These are phyloP conservation scores for Anniella stebbinsi DNA, from an alignment of 2,797 vertebrate species.

Conservation along the genomic window DNA sequence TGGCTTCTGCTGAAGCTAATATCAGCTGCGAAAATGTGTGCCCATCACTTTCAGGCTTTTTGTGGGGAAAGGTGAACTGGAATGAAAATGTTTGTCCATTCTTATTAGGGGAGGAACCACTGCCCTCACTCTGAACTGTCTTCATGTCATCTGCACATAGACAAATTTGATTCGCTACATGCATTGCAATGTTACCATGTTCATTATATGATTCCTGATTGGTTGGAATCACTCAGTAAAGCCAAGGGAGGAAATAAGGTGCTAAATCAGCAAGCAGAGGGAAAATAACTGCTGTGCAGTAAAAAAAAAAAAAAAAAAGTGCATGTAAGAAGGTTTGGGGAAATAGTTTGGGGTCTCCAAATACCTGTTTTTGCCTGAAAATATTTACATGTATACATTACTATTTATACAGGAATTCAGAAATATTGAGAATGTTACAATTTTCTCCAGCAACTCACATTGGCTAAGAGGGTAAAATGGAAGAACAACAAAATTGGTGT, in stretches of 20 bases:
- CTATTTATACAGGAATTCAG: not conserved
- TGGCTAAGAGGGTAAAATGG: not conserved
- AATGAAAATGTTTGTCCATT: not conserved
- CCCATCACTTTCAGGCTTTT: not conserved
- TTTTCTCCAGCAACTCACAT: not conserved
- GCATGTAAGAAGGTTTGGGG: not conserved
- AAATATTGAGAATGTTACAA: rapidly evolving
- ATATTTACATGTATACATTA: not conserved
- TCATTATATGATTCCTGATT: not conserved
- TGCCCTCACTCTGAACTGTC: not conserved
- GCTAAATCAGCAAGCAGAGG: not conserved
- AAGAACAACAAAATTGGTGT: not conserved
- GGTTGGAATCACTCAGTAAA: not conserved
- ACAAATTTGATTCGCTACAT: not conserved
- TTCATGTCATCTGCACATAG: not conserved
- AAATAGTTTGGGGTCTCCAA: not conserved
- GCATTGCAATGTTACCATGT: not conserved
- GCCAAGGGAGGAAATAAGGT: not conserved
- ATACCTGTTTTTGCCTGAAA: not conserved
- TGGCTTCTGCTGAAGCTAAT: not conserved
- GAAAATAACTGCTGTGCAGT: not conserved
- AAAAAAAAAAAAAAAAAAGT: not conserved
- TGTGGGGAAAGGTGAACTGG: not conserved
- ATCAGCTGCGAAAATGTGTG: too few relatives aligned
- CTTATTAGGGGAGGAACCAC: not conserved